These are phyloP conservation scores for Hetaerina titia DNA, from an alignment of 2,888 invertebrate species.

Conservation along the genomic window DNA sequence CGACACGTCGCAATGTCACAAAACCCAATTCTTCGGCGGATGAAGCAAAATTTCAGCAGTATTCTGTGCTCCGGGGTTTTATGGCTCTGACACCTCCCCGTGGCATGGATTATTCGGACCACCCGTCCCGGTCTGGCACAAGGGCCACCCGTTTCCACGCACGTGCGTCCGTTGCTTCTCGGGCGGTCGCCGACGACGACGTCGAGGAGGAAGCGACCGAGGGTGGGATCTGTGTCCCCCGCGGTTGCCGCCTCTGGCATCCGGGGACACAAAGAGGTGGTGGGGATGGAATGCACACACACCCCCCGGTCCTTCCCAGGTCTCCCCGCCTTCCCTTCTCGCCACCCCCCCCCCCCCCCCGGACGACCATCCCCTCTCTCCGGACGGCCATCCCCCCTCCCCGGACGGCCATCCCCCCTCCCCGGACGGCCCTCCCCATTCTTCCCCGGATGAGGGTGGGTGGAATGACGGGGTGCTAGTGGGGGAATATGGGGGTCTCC, in stretches of 20 bases:
- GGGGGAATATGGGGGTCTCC: not conserved
- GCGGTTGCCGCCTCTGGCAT: not conserved
- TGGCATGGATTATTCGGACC: too few species aligned
- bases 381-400: not conserved
- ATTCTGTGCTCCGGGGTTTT: too few species aligned
- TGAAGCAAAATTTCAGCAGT: too few species aligned
- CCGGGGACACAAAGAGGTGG: not conserved
- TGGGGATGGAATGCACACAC: constrained; percentile 28
- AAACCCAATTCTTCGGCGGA: too few species aligned
- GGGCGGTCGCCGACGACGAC: not conserved
- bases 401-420: not conserved
- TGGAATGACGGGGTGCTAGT: not conserved
- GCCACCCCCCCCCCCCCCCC: not conserved
- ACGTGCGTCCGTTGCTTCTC: not conserved
- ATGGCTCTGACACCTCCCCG: too few species aligned
- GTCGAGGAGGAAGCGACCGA: not conserved
- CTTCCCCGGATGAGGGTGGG: not conserved
- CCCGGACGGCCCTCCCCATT: not conserved
- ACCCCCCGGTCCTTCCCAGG: too few species aligned
- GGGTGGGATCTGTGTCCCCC: not conserved
- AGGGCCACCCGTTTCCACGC: not conserved
- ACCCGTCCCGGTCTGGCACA: too few species aligned
- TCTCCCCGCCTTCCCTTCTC: not conserved
- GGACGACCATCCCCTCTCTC: not conserved
- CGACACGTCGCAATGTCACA: too few species aligned